Conservation (phyloP, 2,888 invertebrate species). For the Andrena haemorrhoa region DNA sequence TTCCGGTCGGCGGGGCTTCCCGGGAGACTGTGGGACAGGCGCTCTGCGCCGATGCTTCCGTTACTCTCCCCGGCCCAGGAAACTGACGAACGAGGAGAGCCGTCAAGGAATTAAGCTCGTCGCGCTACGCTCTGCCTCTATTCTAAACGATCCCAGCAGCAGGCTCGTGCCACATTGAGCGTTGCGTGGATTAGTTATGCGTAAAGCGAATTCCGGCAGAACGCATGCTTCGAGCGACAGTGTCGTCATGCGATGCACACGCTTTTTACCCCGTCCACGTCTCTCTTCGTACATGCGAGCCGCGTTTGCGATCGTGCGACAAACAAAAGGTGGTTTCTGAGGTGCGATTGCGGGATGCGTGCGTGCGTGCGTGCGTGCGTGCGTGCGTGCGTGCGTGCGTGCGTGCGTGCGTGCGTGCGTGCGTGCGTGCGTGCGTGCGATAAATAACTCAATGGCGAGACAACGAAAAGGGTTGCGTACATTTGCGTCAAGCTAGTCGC, state of each 20-base stretch:
- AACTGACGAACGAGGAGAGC: conserved; percentile 77
- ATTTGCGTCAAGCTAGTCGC: not conserved
- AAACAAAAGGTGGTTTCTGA: not conserved
- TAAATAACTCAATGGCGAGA: conserved; percentile 8
- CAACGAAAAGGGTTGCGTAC: not conserved
- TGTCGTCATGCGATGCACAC: conserved; percentile 52
- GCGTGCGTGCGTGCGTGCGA: conserved; percentile 13
- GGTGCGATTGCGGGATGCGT: not conserved
- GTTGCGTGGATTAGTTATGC: conserved; percentile 36
- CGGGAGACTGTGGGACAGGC: conserved; percentile 89
- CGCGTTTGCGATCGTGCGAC: conserved; percentile 2
- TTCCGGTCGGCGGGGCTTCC: conserved; percentile 90
- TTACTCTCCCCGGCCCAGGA: conserved; percentile 86
- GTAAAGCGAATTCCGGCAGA: conserved; percentile 45
- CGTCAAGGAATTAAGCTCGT: conserved; percentile 55
- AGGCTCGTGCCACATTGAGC: conserved; percentile 35
- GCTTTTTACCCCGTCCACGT: conserved; percentile 33
- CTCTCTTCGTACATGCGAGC: conserved; percentile 37
- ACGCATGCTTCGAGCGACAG: conserved; percentile 76
- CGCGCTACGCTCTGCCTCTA: conserved; percentile 54
- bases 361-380: conserved; percentile 9
- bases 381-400: conserved; percentile 1
- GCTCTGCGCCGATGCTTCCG: conserved; percentile 87
- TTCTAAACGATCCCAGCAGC: conserved; percentile 16
- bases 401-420: conserved; percentile 9